A percentile compares a stretch with the other conserved stretches of the same genome.
Evolutionary conservation across 2,888 invertebrate genomes (phyloP).

Genomic region (Sericinus montela): DNA sequence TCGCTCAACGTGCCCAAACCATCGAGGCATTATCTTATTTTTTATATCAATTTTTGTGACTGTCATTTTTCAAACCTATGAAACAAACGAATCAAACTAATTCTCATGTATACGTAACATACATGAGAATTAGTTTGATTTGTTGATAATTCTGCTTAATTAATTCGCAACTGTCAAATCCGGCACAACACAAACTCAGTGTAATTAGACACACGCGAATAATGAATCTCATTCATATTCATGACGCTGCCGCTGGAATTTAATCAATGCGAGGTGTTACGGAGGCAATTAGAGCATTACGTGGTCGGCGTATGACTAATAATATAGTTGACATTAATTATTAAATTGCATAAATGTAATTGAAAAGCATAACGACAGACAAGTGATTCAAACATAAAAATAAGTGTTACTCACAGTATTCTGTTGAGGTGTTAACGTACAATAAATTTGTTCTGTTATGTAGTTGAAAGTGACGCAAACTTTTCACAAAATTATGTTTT

Average conservation of each 20-base stretch:
- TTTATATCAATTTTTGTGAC: too few relatives aligned
- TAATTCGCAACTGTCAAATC: conserved; percentile 12
- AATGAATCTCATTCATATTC: conserved; percentile 49
- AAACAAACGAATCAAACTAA: background rate
- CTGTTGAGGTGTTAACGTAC: too few relatives aligned
- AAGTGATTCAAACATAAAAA: too few relatives aligned
- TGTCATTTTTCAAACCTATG: too few relatives aligned
- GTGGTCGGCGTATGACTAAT: conserved; percentile 9
- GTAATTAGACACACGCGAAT: conserved; percentile 30
- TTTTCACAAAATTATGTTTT: too few relatives aligned
- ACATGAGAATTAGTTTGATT: conserved; percentile 1
- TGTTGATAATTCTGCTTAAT: background rate
- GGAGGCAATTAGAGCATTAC: conserved; percentile 14
- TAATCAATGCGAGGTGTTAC: conserved; percentile 37
- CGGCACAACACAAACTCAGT: conserved; percentile 25
- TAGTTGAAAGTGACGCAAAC: too few relatives aligned
- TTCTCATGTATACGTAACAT: background rate
- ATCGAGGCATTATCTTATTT: too few relatives aligned
- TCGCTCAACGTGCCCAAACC: too few relatives aligned
- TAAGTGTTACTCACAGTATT: too few relatives aligned
- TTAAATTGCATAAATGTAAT: background rate
- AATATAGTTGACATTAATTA: conserved; percentile 3
- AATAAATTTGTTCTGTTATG: too few relatives aligned
- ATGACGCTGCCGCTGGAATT: conserved; percentile 40
- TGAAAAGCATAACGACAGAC: background rate